Evolutionary conservation across 2,113 vertebrate species (phyloP).

Genomic region (Semnornis frantzii): DNA sequence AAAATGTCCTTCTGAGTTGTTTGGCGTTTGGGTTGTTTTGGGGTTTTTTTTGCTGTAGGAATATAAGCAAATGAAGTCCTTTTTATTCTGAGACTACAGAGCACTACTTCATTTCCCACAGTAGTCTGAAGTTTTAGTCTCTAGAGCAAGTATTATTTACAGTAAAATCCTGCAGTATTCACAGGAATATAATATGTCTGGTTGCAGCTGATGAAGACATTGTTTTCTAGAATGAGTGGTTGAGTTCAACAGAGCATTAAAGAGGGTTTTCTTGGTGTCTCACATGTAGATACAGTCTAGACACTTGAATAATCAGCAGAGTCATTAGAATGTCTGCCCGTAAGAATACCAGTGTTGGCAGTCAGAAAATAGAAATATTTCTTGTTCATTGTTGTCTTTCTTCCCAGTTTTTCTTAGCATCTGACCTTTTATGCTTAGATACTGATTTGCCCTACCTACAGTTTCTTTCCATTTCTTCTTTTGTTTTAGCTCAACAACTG

Average conservation of each 20-base stretch:
- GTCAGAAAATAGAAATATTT: neutral
- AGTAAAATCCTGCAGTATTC: neutral
- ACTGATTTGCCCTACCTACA: neutral
- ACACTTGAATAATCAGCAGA: conserved; percentile 15
- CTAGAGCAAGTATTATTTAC: neutral
- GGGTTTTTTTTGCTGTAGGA: neutral
- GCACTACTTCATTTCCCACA: neutral
- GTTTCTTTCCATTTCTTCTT: conserved; percentile 8
- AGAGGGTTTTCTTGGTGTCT: neutral
- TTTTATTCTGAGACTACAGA: neutral
- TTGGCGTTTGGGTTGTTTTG: neutral
- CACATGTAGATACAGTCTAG: conserved; percentile 5
- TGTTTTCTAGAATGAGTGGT: conserved; percentile 11
- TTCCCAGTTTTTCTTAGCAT: conserved; percentile 3
- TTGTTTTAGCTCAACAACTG: conserved; percentile 23
- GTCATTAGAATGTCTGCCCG: conserved; percentile 12
- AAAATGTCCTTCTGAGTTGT: neutral
- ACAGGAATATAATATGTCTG: neutral
- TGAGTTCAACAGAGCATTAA: neutral
- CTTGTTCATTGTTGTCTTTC: neutral
- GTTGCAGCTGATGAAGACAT: conserved; percentile 19
- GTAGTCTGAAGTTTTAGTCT: neutral
- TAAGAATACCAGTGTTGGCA: neutral
- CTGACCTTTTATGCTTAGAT: conserved; percentile 4
- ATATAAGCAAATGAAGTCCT: neutral